Percentiles rank a stretch among this genome's conserved stretches.
phyloP scores from a whole-genome alignment of 2,797 vertebrate species.

The Delichon dasypus region DNA sequence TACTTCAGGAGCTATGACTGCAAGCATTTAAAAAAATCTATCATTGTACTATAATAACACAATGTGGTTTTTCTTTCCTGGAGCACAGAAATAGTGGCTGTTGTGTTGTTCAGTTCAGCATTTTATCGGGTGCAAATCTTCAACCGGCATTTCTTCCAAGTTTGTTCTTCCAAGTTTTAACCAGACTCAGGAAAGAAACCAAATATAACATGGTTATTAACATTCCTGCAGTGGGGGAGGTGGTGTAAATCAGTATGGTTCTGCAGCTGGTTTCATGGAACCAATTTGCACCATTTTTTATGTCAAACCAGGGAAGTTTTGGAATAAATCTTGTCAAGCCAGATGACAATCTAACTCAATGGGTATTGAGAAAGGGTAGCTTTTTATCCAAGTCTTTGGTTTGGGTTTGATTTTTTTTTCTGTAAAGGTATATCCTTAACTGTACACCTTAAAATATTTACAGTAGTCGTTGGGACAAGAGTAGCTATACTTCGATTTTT shows the following conservation, averaged over 20 bases:
- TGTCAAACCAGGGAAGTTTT: not conserved
- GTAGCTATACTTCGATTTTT: not conserved
- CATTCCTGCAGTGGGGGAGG: not conserved
- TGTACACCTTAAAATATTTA: not conserved
- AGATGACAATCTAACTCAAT: not conserved
- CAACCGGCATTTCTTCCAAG: not conserved
- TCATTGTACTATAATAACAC: not conserved
- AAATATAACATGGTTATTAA: not conserved
- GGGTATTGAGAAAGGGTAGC: not conserved
- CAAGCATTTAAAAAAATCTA: not conserved
- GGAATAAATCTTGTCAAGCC: not conserved
- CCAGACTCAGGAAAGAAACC: not conserved
- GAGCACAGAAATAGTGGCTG: not conserved
- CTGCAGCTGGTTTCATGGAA: slow-evolving; percentile 1
- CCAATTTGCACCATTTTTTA: not conserved
- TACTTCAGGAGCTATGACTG: not conserved
- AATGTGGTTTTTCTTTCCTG: not conserved
- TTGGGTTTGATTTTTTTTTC: not conserved
- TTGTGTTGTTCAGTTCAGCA: not conserved
- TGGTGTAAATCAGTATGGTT: not conserved
- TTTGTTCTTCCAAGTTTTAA: not conserved
- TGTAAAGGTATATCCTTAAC: not conserved
- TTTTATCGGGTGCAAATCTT: not conserved
- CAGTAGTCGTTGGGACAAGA: not conserved
- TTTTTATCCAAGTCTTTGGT: not conserved